A percentile compares a stretch with the other conserved stretches of the same genome.
phyloP scores from a whole-genome alignment of 2,797 vertebrate genomes.

The Stomatorhinus walkeri region DNA sequence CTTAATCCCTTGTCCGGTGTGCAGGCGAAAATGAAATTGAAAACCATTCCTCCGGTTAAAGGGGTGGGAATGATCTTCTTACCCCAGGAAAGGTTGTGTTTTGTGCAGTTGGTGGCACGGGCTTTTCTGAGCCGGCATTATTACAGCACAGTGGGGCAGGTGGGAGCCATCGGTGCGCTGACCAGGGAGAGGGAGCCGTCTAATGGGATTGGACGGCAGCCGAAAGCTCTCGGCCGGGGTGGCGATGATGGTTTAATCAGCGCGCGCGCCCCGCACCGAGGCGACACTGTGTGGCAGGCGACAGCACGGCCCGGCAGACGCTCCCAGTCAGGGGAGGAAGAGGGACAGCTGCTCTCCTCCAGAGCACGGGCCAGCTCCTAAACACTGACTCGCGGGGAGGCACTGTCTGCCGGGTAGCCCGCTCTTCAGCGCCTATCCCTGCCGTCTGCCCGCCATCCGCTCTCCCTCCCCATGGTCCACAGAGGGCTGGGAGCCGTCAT shows the following conservation, averaged over 20 bases:
- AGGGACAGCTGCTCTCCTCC: conserved; percentile 29
- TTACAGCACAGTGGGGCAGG: background rate
- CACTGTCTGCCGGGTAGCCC: conserved; percentile 4
- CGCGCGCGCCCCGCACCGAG: conserved; percentile 24
- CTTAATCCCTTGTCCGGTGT: no score
- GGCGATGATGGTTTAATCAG: conserved; percentile 47
- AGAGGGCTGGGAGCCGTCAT: background rate
- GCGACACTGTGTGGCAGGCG: conserved; percentile 20
- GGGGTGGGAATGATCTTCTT: background rate
- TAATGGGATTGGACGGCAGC: conserved; percentile 39
- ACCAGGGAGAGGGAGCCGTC: conserved; percentile 13
- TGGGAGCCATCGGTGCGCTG: background rate
- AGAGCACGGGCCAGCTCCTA: conserved; percentile 14
- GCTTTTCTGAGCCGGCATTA: background rate
- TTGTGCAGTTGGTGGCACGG: background rate
- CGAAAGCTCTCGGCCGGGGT: conserved; percentile 28
- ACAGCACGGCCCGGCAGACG: conserved; percentile 25
- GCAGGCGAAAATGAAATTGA: background rate
- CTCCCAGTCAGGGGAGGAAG: conserved; percentile 24
- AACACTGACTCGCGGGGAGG: background rate
- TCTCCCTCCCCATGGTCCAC: background rate
- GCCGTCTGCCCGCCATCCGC: background rate
- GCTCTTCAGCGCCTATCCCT: background rate
- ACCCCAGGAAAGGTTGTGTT: background rate
- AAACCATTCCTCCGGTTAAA: background rate